Percentiles rank a stretch among this genome's conserved stretches.
These are phyloP conservation scores for Hirudinaria manillensis DNA, from an alignment of 2,888 invertebrate genomes.

Conservation along the genomic window DNA sequence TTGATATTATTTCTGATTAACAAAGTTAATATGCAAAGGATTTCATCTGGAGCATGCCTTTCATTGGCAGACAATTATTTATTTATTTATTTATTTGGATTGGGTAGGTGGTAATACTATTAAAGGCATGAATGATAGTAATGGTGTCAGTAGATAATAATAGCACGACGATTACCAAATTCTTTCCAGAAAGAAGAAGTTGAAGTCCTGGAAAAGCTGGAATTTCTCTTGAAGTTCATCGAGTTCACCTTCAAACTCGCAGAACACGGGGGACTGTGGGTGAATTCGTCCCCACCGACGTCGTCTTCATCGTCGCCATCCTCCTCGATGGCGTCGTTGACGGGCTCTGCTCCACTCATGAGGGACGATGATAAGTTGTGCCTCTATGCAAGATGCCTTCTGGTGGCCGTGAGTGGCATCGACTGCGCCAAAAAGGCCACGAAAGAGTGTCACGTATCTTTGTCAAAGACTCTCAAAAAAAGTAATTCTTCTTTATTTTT, in stretches of 20 bases:
- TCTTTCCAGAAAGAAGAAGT: neutral
- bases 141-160: too few relatives aligned
- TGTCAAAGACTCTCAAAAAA: neutral
- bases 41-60: too few relatives aligned
- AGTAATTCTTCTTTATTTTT: neutral
- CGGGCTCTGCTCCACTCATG: neutral
- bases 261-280: neutral
- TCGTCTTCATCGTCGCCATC: too few relatives aligned
- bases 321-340: too few relatives aligned
- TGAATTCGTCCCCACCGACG: neutral
- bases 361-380: neutral
- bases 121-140: too few relatives aligned
- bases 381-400: neutral
- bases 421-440: neutral
- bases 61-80: neutral
- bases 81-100: neutral
- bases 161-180: neutral
- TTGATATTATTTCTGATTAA: too few relatives aligned
- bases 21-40: too few relatives aligned
- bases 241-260: neutral
- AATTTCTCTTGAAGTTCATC: neutral
- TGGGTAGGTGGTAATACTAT: neutral
- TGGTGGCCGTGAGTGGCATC: neutral
- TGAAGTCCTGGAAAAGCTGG: conserved; percentile 1
- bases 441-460: neutral